A percentile compares a stretch with the other conserved stretches of the same genome.
Conservation (phyloP, 1,140 invertebrate genomes). For the Chionoecetes opilio region DNA sequence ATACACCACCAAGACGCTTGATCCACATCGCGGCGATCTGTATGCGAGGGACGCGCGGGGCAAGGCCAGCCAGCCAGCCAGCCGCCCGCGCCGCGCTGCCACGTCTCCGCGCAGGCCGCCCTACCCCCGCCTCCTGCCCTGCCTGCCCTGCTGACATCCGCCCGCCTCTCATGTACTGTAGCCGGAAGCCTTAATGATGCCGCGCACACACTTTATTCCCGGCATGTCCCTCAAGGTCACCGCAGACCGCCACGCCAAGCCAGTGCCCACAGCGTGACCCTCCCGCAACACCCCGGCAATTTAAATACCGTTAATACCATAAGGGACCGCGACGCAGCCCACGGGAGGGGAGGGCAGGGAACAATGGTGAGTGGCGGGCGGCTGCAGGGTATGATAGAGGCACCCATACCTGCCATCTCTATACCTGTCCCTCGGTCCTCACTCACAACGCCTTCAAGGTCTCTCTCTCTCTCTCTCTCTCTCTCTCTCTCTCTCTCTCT, state of each 20-base stretch:
- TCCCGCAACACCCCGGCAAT: neutral
- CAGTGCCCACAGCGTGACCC: neutral
- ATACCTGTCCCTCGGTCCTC: neutral
- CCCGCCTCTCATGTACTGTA: neutral
- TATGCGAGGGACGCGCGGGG: slow-evolving; percentile 57
- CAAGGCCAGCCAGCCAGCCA: slow-evolving; percentile 53
- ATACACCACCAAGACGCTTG: slow-evolving; percentile 42
- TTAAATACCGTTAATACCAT: slow-evolving; percentile 30
- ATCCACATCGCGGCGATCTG: slow-evolving; percentile 56
- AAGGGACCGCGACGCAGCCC: neutral
- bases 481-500: neutral
- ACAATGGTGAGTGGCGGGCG: neutral
- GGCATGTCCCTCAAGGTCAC: slow-evolving; percentile 4
- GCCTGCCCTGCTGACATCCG: neutral
- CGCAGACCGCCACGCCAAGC: neutral
- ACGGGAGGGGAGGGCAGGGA: neutral
- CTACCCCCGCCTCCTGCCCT: neutral
- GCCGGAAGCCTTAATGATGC: slow-evolving; percentile 13
- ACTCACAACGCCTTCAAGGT: neutral
- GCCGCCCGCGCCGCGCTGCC: slow-evolving; percentile 50
- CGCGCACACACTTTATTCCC: neutral
- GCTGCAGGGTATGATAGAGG: neutral
- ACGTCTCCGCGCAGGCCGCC: slow-evolving; percentile 41
- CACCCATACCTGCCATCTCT: neutral
- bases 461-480: slow-evolving; percentile 21